A percentile compares a stretch with the other conserved stretches of the same genome.
These are phyloP conservation scores for Clostera curtula DNA, from an alignment of 2,888 invertebrate species.

Conservation along the genomic window DNA sequence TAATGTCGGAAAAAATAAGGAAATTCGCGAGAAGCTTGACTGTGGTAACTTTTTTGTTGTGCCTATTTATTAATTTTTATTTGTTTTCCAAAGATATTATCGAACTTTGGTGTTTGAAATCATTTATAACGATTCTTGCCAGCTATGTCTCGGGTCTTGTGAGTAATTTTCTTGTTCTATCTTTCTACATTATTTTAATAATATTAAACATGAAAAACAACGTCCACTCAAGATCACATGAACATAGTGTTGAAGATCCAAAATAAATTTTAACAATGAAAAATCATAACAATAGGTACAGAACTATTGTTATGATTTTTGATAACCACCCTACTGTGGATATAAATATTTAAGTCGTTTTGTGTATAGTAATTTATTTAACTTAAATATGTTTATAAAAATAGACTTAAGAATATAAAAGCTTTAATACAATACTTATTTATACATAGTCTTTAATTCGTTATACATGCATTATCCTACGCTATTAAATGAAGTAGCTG, in stretches of 20 bases:
- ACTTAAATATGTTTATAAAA: too few relatives aligned
- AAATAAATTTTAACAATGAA: constrained; percentile 10
- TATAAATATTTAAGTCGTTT: too few relatives aligned
- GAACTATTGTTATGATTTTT: too few relatives aligned
- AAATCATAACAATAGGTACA: too few relatives aligned
- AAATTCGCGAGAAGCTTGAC: constrained; percentile 53
- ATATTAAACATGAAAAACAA: constrained; percentile 39
- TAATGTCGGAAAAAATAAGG: constrained; percentile 49
- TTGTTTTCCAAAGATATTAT: constrained; percentile 52
- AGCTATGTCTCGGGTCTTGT: constrained; percentile 46
- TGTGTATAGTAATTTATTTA: too few relatives aligned
- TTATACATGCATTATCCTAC: too few relatives aligned
- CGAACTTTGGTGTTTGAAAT: constrained; percentile 42
- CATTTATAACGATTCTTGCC: constrained; percentile 32
- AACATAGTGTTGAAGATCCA: constrained; percentile 30
- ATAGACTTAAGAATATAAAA: too few relatives aligned
- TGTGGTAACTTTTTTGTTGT: constrained; percentile 53
- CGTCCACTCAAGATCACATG: constrained; percentile 31
- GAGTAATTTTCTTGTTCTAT: constrained; percentile 46
- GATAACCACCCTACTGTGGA: too few relatives aligned
- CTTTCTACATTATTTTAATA: constrained; percentile 47
- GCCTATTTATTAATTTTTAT: constrained; percentile 53
- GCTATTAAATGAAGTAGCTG: too few relatives aligned
- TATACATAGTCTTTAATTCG: too few relatives aligned
- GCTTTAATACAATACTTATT: too few relatives aligned